Percentiles rank a stretch among this genome's conserved stretches.
These are phyloP conservation scores for Zootermopsis nevadensis DNA, from an alignment of 2,888 invertebrate genomes.

Conservation along the genomic window DNA sequence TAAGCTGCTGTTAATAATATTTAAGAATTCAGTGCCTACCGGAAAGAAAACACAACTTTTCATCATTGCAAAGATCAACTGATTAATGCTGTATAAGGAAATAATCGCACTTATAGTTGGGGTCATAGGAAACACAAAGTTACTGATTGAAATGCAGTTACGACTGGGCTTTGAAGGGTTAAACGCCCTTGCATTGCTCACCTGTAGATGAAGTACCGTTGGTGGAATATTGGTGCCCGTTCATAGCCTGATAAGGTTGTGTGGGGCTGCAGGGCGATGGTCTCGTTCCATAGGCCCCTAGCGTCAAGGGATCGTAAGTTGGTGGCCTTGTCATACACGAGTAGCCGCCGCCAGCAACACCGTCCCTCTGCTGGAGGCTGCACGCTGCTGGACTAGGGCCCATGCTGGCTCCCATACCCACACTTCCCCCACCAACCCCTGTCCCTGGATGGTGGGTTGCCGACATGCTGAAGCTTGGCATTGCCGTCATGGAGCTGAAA, in stretches of 20 bases:
- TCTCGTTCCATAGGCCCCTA: constrained; percentile 62
- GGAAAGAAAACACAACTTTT: too few relatives aligned
- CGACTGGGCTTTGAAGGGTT: too few relatives aligned
- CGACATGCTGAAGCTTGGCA: constrained; percentile 66
- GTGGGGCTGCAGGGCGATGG: constrained; percentile 72
- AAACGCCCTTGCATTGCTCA: constrained; percentile 56
- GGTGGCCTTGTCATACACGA: constrained; percentile 66
- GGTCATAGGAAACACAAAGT: too few relatives aligned
- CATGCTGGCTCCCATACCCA: constrained; percentile 59
- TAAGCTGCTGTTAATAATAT: too few relatives aligned
- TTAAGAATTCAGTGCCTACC: too few relatives aligned
- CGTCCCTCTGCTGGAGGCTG: constrained; percentile 57
- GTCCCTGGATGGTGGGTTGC: constrained; percentile 60
- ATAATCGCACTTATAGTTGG: too few relatives aligned
- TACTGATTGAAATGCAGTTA: too few relatives aligned
- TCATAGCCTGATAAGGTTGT: constrained; percentile 72
- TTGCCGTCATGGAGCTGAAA: constrained; percentile 69
- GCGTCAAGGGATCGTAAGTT: constrained; percentile 65
- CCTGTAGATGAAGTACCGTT: constrained; percentile 69
- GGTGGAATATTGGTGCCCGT: constrained; percentile 64
- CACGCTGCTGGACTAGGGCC: constrained; percentile 64
- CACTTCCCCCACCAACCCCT: constrained; percentile 59
- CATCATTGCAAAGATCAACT: too few relatives aligned
- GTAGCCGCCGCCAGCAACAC: constrained; percentile 64
- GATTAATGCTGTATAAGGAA: too few relatives aligned